A percentile compares a stretch with the other conserved stretches of the same genome.
These are phyloP conservation scores for Pristiophorus japonicus DNA, from an alignment of 2,113 vertebrate species.

Conservation along the genomic window DNA sequence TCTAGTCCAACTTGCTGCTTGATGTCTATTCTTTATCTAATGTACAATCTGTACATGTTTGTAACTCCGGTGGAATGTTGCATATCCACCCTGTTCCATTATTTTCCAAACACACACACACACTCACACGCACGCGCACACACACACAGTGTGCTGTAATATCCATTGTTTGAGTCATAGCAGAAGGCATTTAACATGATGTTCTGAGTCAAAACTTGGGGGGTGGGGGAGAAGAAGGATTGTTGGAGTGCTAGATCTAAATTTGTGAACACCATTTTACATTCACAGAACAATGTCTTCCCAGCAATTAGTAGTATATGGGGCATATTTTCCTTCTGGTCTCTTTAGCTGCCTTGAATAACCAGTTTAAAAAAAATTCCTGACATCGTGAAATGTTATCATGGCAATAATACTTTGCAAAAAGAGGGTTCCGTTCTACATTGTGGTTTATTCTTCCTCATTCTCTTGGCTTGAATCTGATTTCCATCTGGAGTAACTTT, in stretches of 20 bases:
- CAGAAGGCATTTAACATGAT: too few relatives aligned
- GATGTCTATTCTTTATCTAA: conserved; percentile 4
- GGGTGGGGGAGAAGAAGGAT: too few relatives aligned
- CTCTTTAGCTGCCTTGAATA: not conserved
- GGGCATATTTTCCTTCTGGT: not conserved
- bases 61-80: not conserved
- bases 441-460: not conserved
- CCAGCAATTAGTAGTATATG: too few relatives aligned
- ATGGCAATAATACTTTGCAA: not conserved
- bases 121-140: not conserved
- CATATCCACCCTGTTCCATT: not conserved
- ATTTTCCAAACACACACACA: not conserved
- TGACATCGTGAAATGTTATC: not conserved
- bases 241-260: too few relatives aligned
- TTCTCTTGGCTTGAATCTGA: not conserved
- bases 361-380: too few relatives aligned
- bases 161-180: not conserved
- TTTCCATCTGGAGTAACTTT: not conserved
- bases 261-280: too few relatives aligned
- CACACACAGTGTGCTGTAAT: not conserved
- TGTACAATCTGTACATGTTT: not conserved
- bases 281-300: too few relatives aligned
- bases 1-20: not conserved
- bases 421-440: not conserved
- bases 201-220: too few relatives aligned